Evolutionary conservation across 2,888 invertebrate species (phyloP).

Genomic region (Stenurella melanura): DNA sequence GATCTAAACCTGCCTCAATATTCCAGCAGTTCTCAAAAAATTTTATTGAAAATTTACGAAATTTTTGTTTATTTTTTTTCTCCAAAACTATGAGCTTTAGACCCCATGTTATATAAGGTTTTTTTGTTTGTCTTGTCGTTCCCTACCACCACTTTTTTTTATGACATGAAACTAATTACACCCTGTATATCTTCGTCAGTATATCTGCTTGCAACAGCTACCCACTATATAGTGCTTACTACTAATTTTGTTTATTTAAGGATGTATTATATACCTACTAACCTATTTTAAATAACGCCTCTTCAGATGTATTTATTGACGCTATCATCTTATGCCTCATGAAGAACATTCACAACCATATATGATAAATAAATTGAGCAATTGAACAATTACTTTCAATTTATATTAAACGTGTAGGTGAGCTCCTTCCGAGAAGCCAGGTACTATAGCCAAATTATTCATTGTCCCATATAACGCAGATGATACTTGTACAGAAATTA

Average conservation of each 20-base stretch:
- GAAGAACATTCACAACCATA: constrained; percentile 20
- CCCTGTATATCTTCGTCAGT: too few species aligned
- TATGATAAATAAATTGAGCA: constrained; percentile 44
- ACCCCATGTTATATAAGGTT: too few species aligned
- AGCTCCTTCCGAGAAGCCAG: background rate
- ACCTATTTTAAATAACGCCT: constrained; percentile 8
- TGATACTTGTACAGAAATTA: background rate
- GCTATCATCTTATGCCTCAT: constrained; percentile 33
- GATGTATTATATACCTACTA: constrained; percentile 22
- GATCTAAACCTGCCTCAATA: too few species aligned
- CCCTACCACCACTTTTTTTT: too few species aligned
- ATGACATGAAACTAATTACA: too few species aligned
- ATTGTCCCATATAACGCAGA: background rate
- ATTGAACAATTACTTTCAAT: constrained; percentile 57
- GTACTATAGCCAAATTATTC: background rate
- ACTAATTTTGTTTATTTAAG: constrained; percentile 4
- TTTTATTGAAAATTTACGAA: too few species aligned
- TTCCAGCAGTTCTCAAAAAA: too few species aligned
- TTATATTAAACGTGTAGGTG: constrained; percentile 47
- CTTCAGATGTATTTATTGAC: constrained; percentile 11
- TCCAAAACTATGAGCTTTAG: too few species aligned
- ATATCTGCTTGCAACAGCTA: background rate
- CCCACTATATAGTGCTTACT: background rate
- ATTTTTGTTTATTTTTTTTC: too few species aligned
- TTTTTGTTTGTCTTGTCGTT: too few species aligned